These are phyloP conservation scores for Lepeophtheirus nordmannii DNA, from an alignment of 2,888 invertebrate genomes.

Conservation along the genomic window DNA sequence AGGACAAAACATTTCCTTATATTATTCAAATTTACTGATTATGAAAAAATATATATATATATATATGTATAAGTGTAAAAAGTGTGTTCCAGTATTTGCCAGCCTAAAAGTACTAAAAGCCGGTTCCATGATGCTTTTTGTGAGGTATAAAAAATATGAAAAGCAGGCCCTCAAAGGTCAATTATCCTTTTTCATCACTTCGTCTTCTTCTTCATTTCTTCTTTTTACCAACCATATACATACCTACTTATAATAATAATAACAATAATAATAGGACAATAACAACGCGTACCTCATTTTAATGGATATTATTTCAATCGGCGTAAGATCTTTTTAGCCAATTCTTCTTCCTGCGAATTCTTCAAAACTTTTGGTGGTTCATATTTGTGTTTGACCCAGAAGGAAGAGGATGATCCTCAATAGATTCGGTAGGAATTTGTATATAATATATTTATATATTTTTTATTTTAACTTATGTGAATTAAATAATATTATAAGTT, in stretches of 20 bases:
- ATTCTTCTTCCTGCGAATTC: constrained; percentile 2
- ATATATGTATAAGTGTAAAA: too few species aligned
- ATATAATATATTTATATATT: not conserved
- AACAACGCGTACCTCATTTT: too few species aligned
- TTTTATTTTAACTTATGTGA: not conserved
- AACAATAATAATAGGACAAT: not conserved
- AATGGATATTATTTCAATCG: not conserved
- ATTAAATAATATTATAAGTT: not conserved
- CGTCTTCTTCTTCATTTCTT: not conserved
- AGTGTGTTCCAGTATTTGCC: too few species aligned
- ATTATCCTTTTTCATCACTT: constrained; percentile 1
- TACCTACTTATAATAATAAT: not conserved
- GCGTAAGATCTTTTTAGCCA: not conserved
- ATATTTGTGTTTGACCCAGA: constrained; percentile 3
- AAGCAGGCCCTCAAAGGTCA: constrained; percentile 2
- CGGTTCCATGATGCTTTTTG: not conserved
- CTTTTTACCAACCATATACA: not conserved
- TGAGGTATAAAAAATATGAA: not conserved
- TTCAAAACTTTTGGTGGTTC: not conserved
- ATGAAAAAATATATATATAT: too few species aligned
- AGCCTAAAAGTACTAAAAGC: too few species aligned
- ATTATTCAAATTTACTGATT: too few species aligned
- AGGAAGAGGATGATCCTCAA: constrained; percentile 3
- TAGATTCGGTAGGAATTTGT: not conserved
- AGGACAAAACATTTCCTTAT: too few species aligned